Percentiles rank a stretch among this genome's conserved stretches.
phyloP scores from a whole-genome alignment of 2,888 invertebrate genomes.

The Spialia ferax region DNA sequence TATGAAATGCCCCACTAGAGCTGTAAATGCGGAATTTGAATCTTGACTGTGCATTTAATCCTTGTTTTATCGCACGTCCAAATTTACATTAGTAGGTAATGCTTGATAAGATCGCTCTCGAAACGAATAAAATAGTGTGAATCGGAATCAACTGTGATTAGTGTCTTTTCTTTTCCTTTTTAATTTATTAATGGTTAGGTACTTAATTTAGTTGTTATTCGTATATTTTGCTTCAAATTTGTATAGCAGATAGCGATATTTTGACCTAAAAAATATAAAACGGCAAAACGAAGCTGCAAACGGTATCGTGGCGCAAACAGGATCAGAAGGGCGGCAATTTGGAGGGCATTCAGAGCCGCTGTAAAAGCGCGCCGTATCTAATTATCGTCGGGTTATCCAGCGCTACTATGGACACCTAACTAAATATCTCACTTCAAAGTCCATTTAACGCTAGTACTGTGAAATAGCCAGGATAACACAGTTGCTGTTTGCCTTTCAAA shows the following conservation, averaged over 20 bases:
- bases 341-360: conserved; percentile 80
- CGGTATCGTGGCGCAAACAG: conserved; percentile 73
- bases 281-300: conserved; percentile 64
- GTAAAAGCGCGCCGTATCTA: conserved; percentile 86
- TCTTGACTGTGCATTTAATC: conserved; percentile 16
- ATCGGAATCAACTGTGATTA: not conserved
- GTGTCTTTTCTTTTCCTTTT: not conserved
- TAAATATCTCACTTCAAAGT: conserved; percentile 56
- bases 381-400: conserved; percentile 77
- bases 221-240: not conserved
- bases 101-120: not conserved
- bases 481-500: not conserved
- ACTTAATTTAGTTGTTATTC: not conserved
- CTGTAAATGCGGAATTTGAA: conserved; percentile 19
- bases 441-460: not conserved
- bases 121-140: not conserved
- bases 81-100: not conserved
- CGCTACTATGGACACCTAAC: conserved; percentile 60
- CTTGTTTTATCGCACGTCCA: not conserved
- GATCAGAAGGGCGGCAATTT: conserved; percentile 84
- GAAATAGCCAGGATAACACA: not conserved
- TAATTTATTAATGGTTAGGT: not conserved
- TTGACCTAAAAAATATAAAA: conserved; percentile 51
- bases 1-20: conserved; percentile 20
- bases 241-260: conserved; percentile 9